A percentile compares a stretch with the other conserved stretches of the same genome.
Evolutionary conservation across 2,797 vertebrate species (phyloP).

Genomic region (Peromyscus eremicus): DNA sequence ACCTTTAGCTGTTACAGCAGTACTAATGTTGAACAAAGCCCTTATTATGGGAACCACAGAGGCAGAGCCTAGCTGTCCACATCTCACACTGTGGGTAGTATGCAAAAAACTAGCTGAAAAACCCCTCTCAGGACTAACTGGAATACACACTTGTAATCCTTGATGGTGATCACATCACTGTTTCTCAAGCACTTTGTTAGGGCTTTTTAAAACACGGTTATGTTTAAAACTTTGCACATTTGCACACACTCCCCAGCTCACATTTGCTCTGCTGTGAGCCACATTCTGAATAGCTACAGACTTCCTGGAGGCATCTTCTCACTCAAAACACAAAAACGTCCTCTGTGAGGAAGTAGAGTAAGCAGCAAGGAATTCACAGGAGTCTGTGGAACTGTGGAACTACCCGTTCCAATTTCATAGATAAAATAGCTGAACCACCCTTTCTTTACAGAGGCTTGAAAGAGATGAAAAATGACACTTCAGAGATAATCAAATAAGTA

Average conservation of each 20-base stretch:
- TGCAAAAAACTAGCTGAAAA: background rate
- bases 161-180: background rate
- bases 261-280: fast-evolving
- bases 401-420: conserved; percentile 63
- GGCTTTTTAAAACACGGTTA: background rate
- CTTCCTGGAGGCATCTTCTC: background rate
- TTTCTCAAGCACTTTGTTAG: background rate
- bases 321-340: background rate
- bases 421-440: conserved; percentile 68
- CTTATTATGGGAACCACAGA: background rate
- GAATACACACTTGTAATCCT: background rate
- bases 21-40: background rate
- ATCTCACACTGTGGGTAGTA: background rate
- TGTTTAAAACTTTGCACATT: background rate
- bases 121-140: background rate
- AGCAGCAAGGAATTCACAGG: conserved; percentile 39
- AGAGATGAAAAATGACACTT: conserved; percentile 64
- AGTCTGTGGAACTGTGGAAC: background rate
- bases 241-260: too few relatives aligned
- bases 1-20: background rate
- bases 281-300: too few relatives aligned
- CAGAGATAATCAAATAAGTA: conserved; percentile 62
- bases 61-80: background rate
- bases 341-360: background rate
- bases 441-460: conserved; percentile 63